Base-by-base conservation (phyloP, 2,888 invertebrate species). In the Leistus spinibarbis region DNA sequence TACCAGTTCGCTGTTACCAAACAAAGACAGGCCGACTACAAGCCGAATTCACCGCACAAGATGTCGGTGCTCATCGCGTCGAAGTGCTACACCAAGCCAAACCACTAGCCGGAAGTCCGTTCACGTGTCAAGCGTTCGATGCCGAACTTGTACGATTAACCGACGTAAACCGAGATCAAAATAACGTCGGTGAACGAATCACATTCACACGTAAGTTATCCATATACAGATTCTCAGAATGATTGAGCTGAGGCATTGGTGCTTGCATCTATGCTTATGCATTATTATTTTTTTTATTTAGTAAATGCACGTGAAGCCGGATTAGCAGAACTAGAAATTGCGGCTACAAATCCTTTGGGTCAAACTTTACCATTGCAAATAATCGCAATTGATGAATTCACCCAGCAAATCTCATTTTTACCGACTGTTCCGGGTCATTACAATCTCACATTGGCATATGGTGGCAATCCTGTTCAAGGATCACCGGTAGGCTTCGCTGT, bases 21-120 rank as follows among this genome's bases (percentile, higher is more conserved):
- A 98, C 98, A 77, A 95, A 98, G 82, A 97, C 98, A 77, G 98
- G 98, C 1, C 93, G 97, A 82, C 88, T 98, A 73, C 92, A 97
- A 83, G 98, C 98, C 0, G 99, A 99, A 85, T 99, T 95, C 85
- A 93, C 93, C 16, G 92, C 95, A 27, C 91, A 92, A 76, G 92
- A 92, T 81, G 90, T 93, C 22, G 92, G 92, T 64, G 89, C 91
- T 20, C 84, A 84, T 76, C 81, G 84, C 84, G 83, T 95, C 87
- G 97, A 98, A 86, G 97, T 98, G 2, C 87, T 96, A 53, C 95
- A 96, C 84, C 92, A 95, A 78, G 94, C 96, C 0, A 95, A 97
- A 81, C 93, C 96, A 9, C 92, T 99, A 54, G 90, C 92, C 9
- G 98, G 98, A 68, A 97, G 97, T 80, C 99, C 99, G 0, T 99